Percentiles rank a stretch among this genome's conserved stretches.
phyloP scores from a whole-genome alignment of 2,888 invertebrate genomes.

The Cryptocephalus moraei region DNA sequence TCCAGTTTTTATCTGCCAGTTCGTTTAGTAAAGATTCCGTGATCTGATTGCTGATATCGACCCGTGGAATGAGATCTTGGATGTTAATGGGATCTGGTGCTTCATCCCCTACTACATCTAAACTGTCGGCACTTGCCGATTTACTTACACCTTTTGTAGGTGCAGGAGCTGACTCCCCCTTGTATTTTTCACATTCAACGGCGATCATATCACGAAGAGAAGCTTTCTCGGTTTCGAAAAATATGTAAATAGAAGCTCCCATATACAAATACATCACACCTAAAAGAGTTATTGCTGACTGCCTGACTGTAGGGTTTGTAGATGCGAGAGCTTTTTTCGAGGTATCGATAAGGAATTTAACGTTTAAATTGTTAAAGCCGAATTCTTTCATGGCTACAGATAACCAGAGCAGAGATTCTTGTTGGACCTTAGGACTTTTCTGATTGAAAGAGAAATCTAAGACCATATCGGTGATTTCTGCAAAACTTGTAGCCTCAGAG shows the following conservation, averaged over 20 bases:
- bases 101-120: constrained; percentile 36
- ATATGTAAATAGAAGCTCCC: constrained; percentile 62
- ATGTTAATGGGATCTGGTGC: constrained; percentile 42
- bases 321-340: constrained; percentile 76
- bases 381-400: constrained; percentile 72
- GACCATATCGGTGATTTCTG: constrained; percentile 61
- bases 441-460: constrained; percentile 68
- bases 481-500: constrained; percentile 68
- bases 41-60: constrained; percentile 74
- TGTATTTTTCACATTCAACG: constrained; percentile 73
- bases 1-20: constrained; percentile 88
- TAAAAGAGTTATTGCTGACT: constrained; percentile 61
- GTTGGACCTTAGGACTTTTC: constrained; percentile 86
- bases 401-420: constrained; percentile 76
- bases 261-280: constrained; percentile 75
- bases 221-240: constrained; percentile 82
- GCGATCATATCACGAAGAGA: constrained; percentile 75
- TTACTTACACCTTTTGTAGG: constrained; percentile 49
- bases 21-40: constrained; percentile 72
- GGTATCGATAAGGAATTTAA: constrained; percentile 63
- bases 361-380: constrained; percentile 62
- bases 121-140: constrained; percentile 45
- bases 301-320: constrained; percentile 75
- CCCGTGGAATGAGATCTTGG: constrained; percentile 64
- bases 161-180: constrained; percentile 65